Base-by-base conservation (phyloP, 2,797 vertebrate species). In the Chelidonichthys spinosus region DNA sequence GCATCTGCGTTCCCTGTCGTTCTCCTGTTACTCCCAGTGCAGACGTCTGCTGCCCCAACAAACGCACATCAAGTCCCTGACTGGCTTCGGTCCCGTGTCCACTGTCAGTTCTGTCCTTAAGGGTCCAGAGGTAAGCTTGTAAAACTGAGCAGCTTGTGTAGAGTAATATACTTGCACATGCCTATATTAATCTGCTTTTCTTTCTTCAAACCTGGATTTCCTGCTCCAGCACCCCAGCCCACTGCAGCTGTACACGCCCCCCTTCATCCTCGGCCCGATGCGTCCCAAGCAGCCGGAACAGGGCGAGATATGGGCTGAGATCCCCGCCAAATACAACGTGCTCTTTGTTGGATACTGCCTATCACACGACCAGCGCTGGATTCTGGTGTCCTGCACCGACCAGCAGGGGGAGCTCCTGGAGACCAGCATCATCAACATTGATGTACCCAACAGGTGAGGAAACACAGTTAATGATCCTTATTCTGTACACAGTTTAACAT, bases 351-450 rank as follows among this genome's bases (percentile, higher is more conserved):
- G 97, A 4, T 99, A 99, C 80, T 99, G 98, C 82, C 92, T 98
- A 74, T 99, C 98, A 56, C 98, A 99, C 0, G 98, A 99, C 87
- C 98, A 99, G 92, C 97, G 98, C 63, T 99, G 98, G 97, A 96
- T 99, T 62, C 92, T 99, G 87, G 98, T 97, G 15, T 98, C 97
- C 85, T 99, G 98, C 90, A 99, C 98, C 0, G 98, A 99, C 91
- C 97, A 98, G 88, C 96, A 98, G 1, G 98, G 98, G 56, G 98
- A 98, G 81, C 88, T 99, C 44, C 33, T 98, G 84, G 98, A 99
- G 87, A 98, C 97, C 63, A 96, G 96, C 87, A 93, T 98, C 44
- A 97, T 99, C 86, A 99, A 99, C 85, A 96, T 99, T 1, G 97
- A 98, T 76, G 94, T 99, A 73, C 98, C 98, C 60, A 98, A 96